Percentiles rank a stretch among this genome's conserved stretches.
phyloP scores from a whole-genome alignment of 2,113 vertebrate species.

The Scomber scombrus region DNA sequence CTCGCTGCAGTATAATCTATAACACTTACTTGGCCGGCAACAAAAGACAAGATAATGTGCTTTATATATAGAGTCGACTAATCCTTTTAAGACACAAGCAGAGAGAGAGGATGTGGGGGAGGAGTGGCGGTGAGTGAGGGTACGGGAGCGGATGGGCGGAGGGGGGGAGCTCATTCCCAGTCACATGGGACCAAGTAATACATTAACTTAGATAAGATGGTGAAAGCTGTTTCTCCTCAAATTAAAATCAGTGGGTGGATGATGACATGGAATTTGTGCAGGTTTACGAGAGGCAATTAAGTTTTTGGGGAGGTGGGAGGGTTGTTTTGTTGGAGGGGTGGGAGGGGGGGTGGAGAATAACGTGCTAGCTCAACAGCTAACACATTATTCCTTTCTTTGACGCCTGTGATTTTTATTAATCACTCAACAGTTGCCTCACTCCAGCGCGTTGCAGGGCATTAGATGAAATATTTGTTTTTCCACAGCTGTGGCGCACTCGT shows the following conservation, averaged over 20 bases:
- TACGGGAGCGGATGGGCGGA: neutral
- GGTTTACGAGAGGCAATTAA: conserved; percentile 65
- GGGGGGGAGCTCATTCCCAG: neutral
- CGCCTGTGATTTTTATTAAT: conserved; percentile 49
- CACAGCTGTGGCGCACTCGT: neutral
- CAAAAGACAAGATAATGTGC: conserved; percentile 81
- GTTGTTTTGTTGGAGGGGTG: neutral
- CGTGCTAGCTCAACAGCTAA: conserved; percentile 17
- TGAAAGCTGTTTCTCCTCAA: conserved; percentile 70
- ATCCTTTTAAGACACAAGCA: conserved; percentile 80
- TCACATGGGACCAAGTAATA: conserved; percentile 65
- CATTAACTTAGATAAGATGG: conserved; percentile 75
- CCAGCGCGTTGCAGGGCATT: neutral
- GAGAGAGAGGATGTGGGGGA: conserved; percentile 57
- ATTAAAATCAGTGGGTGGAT: conserved; percentile 67
- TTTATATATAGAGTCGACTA: conserved; percentile 78
- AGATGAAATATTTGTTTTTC: conserved; percentile 59
- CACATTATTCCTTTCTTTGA: conserved; percentile 20
- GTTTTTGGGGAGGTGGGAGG: conserved; percentile 30
- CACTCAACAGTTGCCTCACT: conserved; percentile 38
- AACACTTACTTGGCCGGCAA: conserved; percentile 70
- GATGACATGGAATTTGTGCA: conserved; percentile 54
- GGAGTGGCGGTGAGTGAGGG: neutral
- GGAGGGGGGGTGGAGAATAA: conserved; percentile 1
- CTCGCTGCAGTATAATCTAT: conserved; percentile 62